Conservation (phyloP, 2,113 vertebrate species). For the Cyanistes caeruleus region DNA sequence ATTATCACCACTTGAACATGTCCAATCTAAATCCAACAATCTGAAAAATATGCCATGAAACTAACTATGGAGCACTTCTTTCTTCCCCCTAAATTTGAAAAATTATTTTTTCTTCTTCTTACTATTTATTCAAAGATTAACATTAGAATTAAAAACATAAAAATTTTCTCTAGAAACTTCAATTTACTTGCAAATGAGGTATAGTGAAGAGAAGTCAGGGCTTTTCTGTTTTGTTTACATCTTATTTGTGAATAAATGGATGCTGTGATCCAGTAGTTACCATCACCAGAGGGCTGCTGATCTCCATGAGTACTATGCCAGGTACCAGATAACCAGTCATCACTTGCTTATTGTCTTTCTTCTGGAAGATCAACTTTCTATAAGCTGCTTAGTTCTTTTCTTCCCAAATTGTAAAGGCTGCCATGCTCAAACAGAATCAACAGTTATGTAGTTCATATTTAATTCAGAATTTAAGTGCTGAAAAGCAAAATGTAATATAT, state of each 20-base stretch:
- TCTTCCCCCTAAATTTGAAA: not conserved
- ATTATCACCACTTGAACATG: not conserved
- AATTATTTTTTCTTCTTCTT: too few species aligned
- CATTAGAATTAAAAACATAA: not conserved
- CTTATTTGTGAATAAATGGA: not conserved
- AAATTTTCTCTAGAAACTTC: not conserved
- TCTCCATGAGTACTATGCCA: not conserved
- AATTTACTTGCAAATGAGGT: not conserved
- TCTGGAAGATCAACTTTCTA: not conserved
- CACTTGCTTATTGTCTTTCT: not conserved
- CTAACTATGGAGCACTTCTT: not conserved
- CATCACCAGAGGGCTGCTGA: not conserved
- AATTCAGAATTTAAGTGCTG: not conserved
- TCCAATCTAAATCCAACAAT: not conserved
- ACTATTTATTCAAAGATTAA: not conserved
- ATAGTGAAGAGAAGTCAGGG: not conserved
- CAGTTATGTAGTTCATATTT: not conserved
- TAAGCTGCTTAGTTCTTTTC: not conserved
- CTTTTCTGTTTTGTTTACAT: not conserved
- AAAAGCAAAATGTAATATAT: not conserved
- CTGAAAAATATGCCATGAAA: not conserved
- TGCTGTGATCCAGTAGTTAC: not conserved
- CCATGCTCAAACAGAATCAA: rapidly evolving
- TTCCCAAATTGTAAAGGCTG: not conserved
- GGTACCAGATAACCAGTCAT: not conserved